These are phyloP conservation scores for Luperina testacea DNA, from an alignment of 2,888 invertebrate species.

Conservation along the genomic window DNA sequence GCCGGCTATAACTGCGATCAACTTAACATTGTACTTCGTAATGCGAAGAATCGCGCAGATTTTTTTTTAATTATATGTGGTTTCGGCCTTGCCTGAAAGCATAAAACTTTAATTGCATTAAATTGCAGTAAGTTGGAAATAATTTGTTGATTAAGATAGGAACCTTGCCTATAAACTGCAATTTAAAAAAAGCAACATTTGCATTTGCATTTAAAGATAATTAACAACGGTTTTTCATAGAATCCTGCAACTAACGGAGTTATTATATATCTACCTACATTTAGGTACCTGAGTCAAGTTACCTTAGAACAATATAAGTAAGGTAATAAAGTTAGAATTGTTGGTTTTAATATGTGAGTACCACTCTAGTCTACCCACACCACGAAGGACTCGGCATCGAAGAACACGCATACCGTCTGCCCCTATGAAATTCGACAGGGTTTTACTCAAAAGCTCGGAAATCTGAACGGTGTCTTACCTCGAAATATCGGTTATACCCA, in stretches of 20 bases:
- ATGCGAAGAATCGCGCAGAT: constrained; percentile 24
- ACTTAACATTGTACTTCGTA: constrained; percentile 37
- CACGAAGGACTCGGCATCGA: not conserved
- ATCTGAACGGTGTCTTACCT: not conserved
- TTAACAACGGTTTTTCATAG: not conserved
- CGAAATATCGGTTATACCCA: not conserved
- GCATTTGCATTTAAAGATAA: not conserved
- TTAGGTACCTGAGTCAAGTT: not conserved
- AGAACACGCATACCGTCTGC: not conserved
- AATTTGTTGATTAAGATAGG: not conserved
- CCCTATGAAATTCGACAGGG: not conserved
- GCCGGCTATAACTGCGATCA: constrained; percentile 28
- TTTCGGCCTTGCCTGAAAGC: not conserved
- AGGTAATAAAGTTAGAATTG: too few relatives aligned
- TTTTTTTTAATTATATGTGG: not conserved
- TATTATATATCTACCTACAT: not conserved
- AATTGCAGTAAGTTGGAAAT: constrained; percentile 5
- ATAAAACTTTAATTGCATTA: constrained; percentile 16
- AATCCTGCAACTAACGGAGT: not conserved
- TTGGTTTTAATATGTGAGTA: not conserved
- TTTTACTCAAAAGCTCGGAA: not conserved
- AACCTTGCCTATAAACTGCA: too few relatives aligned
- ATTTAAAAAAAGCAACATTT: not conserved
- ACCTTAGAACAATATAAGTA: not conserved
- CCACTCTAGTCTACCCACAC: not conserved